Base-by-base conservation (phyloP, 2,113 vertebrate species). In the Dinomys branickii region DNA sequence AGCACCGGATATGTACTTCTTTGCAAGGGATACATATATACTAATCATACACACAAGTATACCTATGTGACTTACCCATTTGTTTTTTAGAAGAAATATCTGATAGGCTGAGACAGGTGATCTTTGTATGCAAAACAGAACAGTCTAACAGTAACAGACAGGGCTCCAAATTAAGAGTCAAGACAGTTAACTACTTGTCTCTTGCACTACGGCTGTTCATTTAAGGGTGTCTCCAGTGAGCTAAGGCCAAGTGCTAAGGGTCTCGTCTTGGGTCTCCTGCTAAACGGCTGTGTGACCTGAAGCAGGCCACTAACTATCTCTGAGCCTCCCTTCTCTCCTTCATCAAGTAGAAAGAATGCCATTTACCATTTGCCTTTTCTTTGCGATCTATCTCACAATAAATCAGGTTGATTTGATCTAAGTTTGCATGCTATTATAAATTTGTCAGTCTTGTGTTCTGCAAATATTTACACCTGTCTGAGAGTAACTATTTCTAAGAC, bases 1-100 rank as follows among this genome's bases (percentile, higher is more conserved):
- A 98, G 96, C 71, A 97, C 96, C 98, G 94, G 63, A 94, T 98
- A 96, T 89, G 30, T 75, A 86, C 28, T 97, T 85, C 86, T 84
- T 38, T 96, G 12, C 78, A 94, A 94, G 86, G 56, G 28, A 90
- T 85, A 54, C 56, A 73, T 17, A 30, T 28, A 75, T 77, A 47
- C 44, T 19, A 1, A 17, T 41, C 17, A 26, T 22, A 77, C 4
- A 56, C 19, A 77, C 3, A 28, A 35, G 65, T 16, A 67, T 41
- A 38, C 7, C 41, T 26, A 44, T 7, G 59, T 2, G 75, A 33
- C 85, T 59, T 16, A 54, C 16, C 63, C 1, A 5, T 41, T 81
- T 69, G 59, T 75, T 93, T 50, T 35, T 3, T 16, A 63, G 61
- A 93, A 75, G 69, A 82, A 50, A 19, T 20, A n/a, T 69, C 56